Evolutionary conservation across 2,113 vertebrate genomes (phyloP), one percentile per base, ranked within the genome.

Genomic region (Cottus gobio): DNA sequence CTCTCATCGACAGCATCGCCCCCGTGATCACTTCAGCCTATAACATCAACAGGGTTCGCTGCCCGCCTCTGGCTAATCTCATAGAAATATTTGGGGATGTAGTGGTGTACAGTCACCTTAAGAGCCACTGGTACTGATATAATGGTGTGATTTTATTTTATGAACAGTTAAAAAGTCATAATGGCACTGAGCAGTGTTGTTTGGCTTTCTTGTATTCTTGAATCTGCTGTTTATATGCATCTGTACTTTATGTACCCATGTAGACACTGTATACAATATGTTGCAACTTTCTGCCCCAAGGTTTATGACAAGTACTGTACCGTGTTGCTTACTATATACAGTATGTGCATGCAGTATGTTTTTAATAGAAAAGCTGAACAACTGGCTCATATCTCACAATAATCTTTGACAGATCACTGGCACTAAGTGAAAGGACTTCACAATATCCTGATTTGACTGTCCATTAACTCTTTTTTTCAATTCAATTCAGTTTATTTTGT

Each of bases 1-100:
- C 78, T 72, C 79, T 86, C 50, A 18, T 39, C 15, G 56, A 69
- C 26, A 48, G 34, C 20, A 57, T 80, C 64, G 15, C 31, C 61
- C 71, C 22, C 36, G 37, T 34, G 67, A 72, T 66, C 39, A 58
- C 44, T 63, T 70, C 56, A 70, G 34, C 28, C 50, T n/a, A n/a
- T 65, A 63, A 69, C 61, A 57, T 58, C 69, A 80, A 42, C 11
- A 66, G 4, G 11, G 54, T 70, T 52, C 66, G 42, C 13, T 73
- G 26, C 60, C 30, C 37, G 65, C 20, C 50, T 73, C 71, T 48
- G 16, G 18, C 52, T 63, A 60, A 71, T 80, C 67, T 26, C 8
- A 34, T 44, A 30, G 69, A 26, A 57, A 44, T 22, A 61, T 62
- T 36, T 42, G 26, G 10, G 58, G 37, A 48, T 36, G 48, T 16